A percentile compares a stretch with the other conserved stretches of the same genome.
phyloP scores from a whole-genome alignment of 2,888 invertebrate genomes.

The Chalcosyrphus nemorum region DNA sequence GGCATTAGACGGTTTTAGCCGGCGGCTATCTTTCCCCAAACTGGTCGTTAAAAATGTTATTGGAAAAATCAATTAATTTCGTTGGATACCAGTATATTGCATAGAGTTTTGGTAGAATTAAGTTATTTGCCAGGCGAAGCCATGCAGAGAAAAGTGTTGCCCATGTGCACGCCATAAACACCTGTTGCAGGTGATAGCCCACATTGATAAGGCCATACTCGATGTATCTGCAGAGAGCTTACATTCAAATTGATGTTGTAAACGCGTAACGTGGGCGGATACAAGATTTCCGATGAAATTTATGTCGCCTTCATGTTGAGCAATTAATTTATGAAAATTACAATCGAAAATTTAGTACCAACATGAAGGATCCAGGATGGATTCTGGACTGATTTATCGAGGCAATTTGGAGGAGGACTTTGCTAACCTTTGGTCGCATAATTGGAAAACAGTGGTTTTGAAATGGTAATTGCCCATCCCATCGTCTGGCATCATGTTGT shows the following conservation, averaged over 20 bases:
- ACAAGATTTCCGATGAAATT: neutral
- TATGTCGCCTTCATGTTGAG: neutral
- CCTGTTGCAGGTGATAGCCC: constrained; percentile 39
- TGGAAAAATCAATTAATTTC: constrained; percentile 49
- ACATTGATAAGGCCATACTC: constrained; percentile 39
- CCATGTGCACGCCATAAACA: constrained; percentile 8
- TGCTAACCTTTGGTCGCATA: neutral
- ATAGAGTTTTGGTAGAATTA: constrained; percentile 12
- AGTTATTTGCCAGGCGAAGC: constrained; percentile 26
- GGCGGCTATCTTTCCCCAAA: constrained; percentile 5
- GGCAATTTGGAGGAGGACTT: no score
- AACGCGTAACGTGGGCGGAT: neutral
- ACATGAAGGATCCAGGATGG: neutral
- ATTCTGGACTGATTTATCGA: no score
- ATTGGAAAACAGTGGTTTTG: neutral
- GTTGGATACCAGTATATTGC: neutral
- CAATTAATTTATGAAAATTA: neutral
- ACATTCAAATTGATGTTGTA: neutral
- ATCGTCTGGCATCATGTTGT: neutral
- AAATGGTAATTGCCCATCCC: neutral
- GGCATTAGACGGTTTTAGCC: constrained; percentile 40
- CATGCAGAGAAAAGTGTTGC: neutral
- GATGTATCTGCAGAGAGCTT: neutral
- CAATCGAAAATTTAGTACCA: neutral
- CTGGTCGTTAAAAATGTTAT: constrained; percentile 37